Percentiles rank a stretch among this genome's conserved stretches.
phyloP scores from a whole-genome alignment of 2,797 vertebrate genomes.

The Protosalanx chinensis region DNA sequence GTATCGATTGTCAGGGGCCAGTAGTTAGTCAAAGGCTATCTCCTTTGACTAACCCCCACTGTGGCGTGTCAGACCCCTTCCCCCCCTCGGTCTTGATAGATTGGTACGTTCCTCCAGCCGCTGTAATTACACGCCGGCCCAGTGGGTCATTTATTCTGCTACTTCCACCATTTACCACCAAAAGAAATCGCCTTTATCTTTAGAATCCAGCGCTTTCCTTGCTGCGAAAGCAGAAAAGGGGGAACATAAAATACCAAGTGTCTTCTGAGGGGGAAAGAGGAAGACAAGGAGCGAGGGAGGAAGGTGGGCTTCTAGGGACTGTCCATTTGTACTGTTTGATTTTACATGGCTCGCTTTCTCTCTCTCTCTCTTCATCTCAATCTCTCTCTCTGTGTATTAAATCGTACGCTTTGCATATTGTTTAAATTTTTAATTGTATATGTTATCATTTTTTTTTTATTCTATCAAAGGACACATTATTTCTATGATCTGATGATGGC shows the following conservation, averaged over 20 bases:
- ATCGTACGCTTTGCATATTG: no score
- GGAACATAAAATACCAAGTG: constrained; percentile 80
- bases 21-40: constrained; percentile 99
- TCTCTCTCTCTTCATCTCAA: constrained; percentile 17
- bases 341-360: constrained; percentile 33
- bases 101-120: constrained; percentile 91
- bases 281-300: constrained; percentile 6
- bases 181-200: constrained; percentile 90
- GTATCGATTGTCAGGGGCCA: constrained; percentile 92
- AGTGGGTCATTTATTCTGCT: constrained; percentile 97
- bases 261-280: constrained; percentile 25
- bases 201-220: constrained; percentile 85
- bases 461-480: background rate
- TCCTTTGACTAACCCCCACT: constrained; percentile 99
- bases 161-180: constrained; percentile 92
- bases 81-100: constrained; percentile 80
- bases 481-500: background rate
- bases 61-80: constrained; percentile 83
- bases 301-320: constrained; percentile 37
- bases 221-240: constrained; percentile 84
- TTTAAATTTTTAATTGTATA: no score
- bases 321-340: constrained; percentile 35
- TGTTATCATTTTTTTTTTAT: no score
- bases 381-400: constrained; percentile 20
- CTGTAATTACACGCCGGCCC: constrained; percentile 95